Evolutionary conservation across 2,113 vertebrate species (phyloP).

Genomic region (Chrysochloris asiatica): DNA sequence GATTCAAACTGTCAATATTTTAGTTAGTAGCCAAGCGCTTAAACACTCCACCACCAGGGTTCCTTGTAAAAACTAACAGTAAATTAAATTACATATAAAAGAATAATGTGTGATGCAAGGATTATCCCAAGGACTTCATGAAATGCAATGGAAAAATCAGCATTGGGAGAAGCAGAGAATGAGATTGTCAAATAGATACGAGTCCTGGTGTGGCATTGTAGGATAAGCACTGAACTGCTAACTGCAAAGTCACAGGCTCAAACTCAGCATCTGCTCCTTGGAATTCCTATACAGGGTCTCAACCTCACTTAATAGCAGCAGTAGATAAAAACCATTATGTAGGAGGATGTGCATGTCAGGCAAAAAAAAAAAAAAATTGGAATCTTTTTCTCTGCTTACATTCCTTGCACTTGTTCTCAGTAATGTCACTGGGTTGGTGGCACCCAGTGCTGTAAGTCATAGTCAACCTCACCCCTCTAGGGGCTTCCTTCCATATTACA

Average conservation of each 20-base stretch:
- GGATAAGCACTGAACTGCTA: too few relatives aligned
- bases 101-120: not conserved
- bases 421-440: too few relatives aligned
- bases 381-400: not conserved
- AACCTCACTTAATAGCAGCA: too few relatives aligned
- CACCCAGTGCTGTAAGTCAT: too few relatives aligned
- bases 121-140: not conserved
- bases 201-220: too few relatives aligned
- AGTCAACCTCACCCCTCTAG: too few relatives aligned
- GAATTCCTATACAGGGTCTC: too few relatives aligned
- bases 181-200: too few relatives aligned
- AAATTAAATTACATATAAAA: not conserved
- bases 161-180: not conserved
- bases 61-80: not conserved
- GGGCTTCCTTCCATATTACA: too few relatives aligned
- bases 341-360: not conserved
- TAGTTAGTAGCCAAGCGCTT: not conserved
- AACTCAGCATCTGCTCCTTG: too few relatives aligned
- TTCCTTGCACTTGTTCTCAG: not conserved
- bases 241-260: too few relatives aligned
- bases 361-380: not conserved
- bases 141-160: not conserved
- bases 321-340: not conserved
- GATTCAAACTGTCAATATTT: too few relatives aligned
- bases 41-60: not conserved